Base-by-base conservation (phyloP, 1,140 invertebrate genomes). In the Bombus difficillimus region DNA sequence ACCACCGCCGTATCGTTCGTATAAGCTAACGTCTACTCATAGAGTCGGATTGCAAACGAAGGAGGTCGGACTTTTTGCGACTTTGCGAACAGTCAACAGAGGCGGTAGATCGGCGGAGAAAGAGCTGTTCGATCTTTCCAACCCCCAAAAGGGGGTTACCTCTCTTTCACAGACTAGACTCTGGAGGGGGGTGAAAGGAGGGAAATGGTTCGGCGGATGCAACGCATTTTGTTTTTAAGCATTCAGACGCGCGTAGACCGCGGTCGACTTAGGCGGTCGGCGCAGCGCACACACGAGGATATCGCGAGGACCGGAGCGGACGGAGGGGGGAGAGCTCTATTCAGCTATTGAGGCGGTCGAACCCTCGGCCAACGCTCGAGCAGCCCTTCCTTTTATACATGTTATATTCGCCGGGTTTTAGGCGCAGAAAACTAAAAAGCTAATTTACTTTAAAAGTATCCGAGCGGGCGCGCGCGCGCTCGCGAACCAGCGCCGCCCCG, bases 381-480 rank as follows among this genome's bases (percentile, higher is more conserved):
- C 86, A 80, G 86, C 87, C 88, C 92, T 93, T 90, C 83, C 93
- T 93, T 93, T 93, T 94, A 93, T 93, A 92, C 89, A 92, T 89
- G 86, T 91, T 93, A 91, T 92, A 92, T 93, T 93, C 92, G 83
- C 87, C 72, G 88, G 88, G 91, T 94, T 95, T 94, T 94, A 92
- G 92, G 91, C 93, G 92, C 90, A 91, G 92, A 93, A 95, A 95
- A 95, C 94, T 95, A 94, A 95, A 95, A 95, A 95, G 95, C 94
- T 95, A 95, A 95, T 95, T 95, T 95, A 95, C 94, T 95, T 95
- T 94, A 95, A 95, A 95, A 95, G 95, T 95, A 95, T 94, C 91
- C 87, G 88, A 57, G 86, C 81, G 64, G 53, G 43, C 82, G 68
- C 83, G 86, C 34, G 25, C 69, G 32, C 69, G 87, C 28, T 10